phyloP scores from a whole-genome alignment of 2,113 vertebrate species.

The Phylloscopus whistleri region DNA sequence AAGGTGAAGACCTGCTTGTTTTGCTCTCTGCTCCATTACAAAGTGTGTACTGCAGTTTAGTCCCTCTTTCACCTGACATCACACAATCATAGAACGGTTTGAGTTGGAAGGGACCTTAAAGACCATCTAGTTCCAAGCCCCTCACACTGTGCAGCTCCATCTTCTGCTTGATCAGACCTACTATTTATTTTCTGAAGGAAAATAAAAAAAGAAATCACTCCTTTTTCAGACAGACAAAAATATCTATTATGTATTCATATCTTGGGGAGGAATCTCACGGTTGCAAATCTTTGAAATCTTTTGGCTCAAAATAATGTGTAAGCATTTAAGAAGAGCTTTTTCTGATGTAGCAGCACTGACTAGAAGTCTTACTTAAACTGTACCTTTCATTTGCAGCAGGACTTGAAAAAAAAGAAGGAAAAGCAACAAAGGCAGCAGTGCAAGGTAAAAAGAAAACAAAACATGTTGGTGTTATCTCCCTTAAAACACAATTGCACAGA shows the following conservation, averaged over 20 bases:
- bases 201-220: neutral
- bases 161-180: neutral
- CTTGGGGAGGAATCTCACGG: neutral
- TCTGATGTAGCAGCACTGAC: neutral
- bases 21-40: accelerated
- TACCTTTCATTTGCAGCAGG: constrained; percentile 66
- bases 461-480: constrained; percentile 8
- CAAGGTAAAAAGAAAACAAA: constrained; percentile 73
- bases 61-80: neutral
- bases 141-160: neutral
- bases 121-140: neutral
- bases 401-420: constrained; percentile 70
- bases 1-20: neutral
- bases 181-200: neutral
- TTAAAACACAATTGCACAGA: constrained; percentile 24
- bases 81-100: neutral
- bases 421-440: constrained; percentile 53
- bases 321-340: neutral
- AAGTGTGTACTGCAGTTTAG: neutral
- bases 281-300: neutral
- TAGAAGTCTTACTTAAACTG: constrained; percentile 24
- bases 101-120: neutral
- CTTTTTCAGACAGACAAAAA: neutral
- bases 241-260: neutral
- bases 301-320: neutral